Conservation (phyloP, 2,888 invertebrate genomes). For the Marronus borbonicus region DNA sequence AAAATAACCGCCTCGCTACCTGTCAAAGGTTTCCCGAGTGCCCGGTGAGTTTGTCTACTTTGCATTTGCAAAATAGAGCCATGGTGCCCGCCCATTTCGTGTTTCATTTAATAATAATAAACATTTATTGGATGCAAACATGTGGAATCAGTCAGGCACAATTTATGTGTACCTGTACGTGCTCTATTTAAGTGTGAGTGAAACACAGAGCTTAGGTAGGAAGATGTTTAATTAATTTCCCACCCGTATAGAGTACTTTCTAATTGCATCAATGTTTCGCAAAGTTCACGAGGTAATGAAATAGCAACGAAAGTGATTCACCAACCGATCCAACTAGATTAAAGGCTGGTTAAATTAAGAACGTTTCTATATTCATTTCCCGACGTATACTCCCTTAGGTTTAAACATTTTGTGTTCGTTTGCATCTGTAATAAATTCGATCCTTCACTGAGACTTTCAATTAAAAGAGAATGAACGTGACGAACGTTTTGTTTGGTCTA, state of each 20-base stretch:
- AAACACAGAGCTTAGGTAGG: conserved; percentile 37
- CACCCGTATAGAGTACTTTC: conserved; percentile 51
- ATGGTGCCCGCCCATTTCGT: conserved; percentile 54
- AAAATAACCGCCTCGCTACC: conserved; percentile 13
- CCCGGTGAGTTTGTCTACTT: conserved; percentile 52
- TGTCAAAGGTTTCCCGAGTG: conserved; percentile 32
- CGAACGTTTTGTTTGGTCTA: background rate
- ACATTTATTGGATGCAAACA: conserved; percentile 56
- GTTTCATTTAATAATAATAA: conserved; percentile 55
- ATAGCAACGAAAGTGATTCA: conserved; percentile 20
- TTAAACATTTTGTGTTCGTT: background rate
- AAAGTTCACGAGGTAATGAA: conserved; percentile 42
- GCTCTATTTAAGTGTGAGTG: conserved; percentile 23
- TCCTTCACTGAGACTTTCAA: background rate
- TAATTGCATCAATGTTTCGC: conserved; percentile 50
- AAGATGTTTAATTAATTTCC: conserved; percentile 54
- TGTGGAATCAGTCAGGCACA: conserved; percentile 51
- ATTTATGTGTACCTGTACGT: conserved; percentile 49
- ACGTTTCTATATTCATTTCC: conserved; percentile 18
- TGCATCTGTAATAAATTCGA: background rate
- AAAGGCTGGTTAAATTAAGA: conserved; percentile 32
- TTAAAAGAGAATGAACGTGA: background rate
- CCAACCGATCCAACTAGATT: conserved; percentile 24
- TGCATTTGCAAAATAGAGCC: conserved; percentile 51
- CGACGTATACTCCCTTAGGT: conserved; percentile 10